Percentiles rank a stretch among this genome's conserved stretches.
Evolutionary conservation across 2,888 invertebrate genomes (phyloP).

Genomic region (Drosophila hamatofila): DNA sequence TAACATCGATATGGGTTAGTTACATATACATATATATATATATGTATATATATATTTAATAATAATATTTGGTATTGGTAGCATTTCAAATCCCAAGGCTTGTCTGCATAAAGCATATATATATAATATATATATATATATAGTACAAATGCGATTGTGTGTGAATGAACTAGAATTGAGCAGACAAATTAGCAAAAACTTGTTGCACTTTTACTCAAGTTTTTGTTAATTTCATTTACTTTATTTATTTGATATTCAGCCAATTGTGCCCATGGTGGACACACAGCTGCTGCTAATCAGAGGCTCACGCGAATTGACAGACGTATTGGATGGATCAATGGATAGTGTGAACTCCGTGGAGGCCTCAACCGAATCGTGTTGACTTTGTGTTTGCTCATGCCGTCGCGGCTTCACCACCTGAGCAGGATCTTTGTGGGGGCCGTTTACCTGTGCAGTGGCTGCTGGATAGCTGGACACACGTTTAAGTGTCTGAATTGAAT

Average conservation of each 20-base stretch:
- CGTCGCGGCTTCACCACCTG: constrained; percentile 85
- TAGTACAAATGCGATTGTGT: constrained; percentile 12
- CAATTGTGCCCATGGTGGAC: constrained; percentile 73
- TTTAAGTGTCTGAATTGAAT: constrained; percentile 86
- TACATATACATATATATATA: constrained; percentile 9
- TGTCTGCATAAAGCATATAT: constrained; percentile 38
- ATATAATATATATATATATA: constrained; percentile 24
- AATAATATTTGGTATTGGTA: constrained; percentile 34
- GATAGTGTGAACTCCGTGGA: constrained; percentile 83
- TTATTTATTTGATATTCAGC: constrained; percentile 39
- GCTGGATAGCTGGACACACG: constrained; percentile 90
- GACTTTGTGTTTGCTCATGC: constrained; percentile 88
- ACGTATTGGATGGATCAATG: constrained; percentile 84
- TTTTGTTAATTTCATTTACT: background rate
- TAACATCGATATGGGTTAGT: constrained; percentile 84
- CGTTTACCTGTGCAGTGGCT: constrained; percentile 85
- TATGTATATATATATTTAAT: constrained; percentile 1
- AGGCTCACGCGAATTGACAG: constrained; percentile 87
- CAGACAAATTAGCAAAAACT: constrained; percentile 19
- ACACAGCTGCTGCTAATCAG: constrained; percentile 86
- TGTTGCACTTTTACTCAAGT: background rate
- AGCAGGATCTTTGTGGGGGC: constrained; percentile 83
- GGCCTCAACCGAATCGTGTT: constrained; percentile 87
- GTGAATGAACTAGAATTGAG: constrained; percentile 14
- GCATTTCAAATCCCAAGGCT: constrained; percentile 33